These are phyloP conservation scores for Ips typographus DNA, from an alignment of 1,140 invertebrate species.

Conservation along the genomic window DNA sequence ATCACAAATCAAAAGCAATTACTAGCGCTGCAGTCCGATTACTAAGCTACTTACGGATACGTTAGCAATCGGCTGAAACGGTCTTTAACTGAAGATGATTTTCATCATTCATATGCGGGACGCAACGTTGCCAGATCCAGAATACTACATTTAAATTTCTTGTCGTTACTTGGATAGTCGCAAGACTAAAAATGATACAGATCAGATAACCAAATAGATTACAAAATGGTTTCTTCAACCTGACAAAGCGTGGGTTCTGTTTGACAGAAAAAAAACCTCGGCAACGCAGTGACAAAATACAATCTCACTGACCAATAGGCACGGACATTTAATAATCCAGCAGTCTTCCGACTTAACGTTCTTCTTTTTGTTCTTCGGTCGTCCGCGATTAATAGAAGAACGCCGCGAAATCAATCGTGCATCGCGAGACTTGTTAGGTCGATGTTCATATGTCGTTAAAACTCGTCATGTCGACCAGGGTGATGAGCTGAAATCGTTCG, in stretches of 20 bases:
- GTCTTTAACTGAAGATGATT: not conserved
- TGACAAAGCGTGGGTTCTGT: no score
- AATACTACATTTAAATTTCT: not conserved
- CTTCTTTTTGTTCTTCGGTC: slow-evolving; percentile 28
- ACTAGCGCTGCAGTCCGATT: slow-evolving; percentile 2
- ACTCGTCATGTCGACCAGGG: slow-evolving; percentile 22
- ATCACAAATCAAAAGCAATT: slow-evolving; percentile 20
- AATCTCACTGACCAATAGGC: slow-evolving; percentile 9
- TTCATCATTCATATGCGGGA: not conserved
- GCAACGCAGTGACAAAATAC: not conserved
- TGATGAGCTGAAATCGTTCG: slow-evolving; percentile 27
- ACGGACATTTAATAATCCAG: slow-evolving; percentile 23
- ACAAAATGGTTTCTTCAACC: no score
- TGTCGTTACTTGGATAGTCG: not conserved
- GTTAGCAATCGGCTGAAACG: slow-evolving; percentile 9
- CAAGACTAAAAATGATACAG: no score
- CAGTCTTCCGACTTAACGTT: slow-evolving; percentile 17
- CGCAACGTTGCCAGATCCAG: not conserved
- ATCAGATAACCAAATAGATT: no score
- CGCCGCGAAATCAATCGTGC: slow-evolving; percentile 33
- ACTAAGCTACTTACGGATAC: slow-evolving; percentile 13
- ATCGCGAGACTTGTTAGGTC: slow-evolving; percentile 31
- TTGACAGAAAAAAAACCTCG: not conserved
- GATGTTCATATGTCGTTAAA: slow-evolving; percentile 35
- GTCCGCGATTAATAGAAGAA: slow-evolving; percentile 31